phyloP scores from a whole-genome alignment of 2,888 invertebrate species.

The Synanthedon myopaeformis region DNA sequence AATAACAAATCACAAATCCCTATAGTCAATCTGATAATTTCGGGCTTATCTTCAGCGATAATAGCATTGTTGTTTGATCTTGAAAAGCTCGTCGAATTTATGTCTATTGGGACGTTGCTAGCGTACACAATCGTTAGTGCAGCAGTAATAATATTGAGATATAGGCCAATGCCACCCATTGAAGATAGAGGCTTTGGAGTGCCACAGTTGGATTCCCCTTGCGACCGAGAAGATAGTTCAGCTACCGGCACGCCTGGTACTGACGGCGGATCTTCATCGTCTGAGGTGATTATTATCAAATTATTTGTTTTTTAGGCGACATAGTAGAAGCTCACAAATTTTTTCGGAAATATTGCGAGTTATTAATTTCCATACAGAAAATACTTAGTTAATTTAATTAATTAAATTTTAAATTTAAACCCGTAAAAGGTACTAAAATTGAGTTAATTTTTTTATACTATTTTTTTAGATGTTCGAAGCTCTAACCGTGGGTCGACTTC shows the following conservation, averaged over 20 bases:
- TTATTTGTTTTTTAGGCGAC: too few species aligned
- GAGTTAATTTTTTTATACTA: not conserved
- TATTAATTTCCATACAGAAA: too few species aligned
- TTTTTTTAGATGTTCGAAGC: conserved; percentile 66
- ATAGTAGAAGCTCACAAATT: too few species aligned
- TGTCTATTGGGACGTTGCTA: conserved; percentile 90
- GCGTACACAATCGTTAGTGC: conserved; percentile 94
- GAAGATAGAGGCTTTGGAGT: conserved; percentile 57
- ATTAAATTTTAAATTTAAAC: too few species aligned
- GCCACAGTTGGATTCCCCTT: conserved; percentile 66
- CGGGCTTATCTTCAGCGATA: conserved; percentile 80
- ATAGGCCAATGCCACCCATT: conserved; percentile 71
- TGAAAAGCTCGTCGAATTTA: conserved; percentile 91
- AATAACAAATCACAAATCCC: conserved; percentile 86
- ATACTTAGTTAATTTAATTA: too few species aligned
- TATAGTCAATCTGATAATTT: conserved; percentile 78
- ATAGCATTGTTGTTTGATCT: conserved; percentile 89
- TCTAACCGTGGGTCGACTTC: conserved; percentile 80
- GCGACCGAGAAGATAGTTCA: conserved; percentile 72
- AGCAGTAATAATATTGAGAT: conserved; percentile 87
- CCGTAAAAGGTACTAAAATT: too few species aligned
- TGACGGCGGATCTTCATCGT: conserved; percentile 71
- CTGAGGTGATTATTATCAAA: conserved; percentile 42
- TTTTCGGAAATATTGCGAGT: too few species aligned
- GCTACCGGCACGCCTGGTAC: conserved; percentile 73